Evolutionary conservation across 1,140 invertebrate species (phyloP), one percentile per base, ranked within the genome.

Genomic region (Ceratina japonica): DNA sequence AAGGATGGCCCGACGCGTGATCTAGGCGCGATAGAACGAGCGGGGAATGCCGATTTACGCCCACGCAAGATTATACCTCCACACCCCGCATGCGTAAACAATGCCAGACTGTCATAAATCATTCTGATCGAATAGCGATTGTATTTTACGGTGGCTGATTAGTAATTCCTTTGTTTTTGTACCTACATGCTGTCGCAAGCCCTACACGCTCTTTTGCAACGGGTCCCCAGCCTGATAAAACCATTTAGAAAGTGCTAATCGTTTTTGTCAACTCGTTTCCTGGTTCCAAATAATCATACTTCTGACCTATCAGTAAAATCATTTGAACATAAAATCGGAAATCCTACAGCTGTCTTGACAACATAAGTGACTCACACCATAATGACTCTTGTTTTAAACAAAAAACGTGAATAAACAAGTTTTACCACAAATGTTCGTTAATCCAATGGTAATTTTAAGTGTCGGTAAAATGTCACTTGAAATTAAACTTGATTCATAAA

Each of bases 61-160:
- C 73, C 54, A 81, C 51, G 54, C 54, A 56, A 52, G 69, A 44
- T 44, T 68, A 59, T 37, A 1, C 20, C 54, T 63, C 69, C 68
- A 73, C 61, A 81, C 71, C 73, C 63, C 16, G 52, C 18, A 65
- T 76, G 66, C 63, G 76, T 74, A 74, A 82, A 70, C 59, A 85
- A 85, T 76, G 51, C 52, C 18, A 24, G 56, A 65, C 62, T 68
- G 75, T 70, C 70, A 54, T 65, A 80, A 82, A 82, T 72, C 72
- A 73, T 63, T 2, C 16, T 12, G 75, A 61, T 61, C 16, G 37
- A 37, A 27, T 16, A 18, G 62, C 52, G n/a, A 73, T 71, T 66
- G 24, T 61, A 58, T 37, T 61, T 58, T 79, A 58, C 56, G 58
- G 24, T 56, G 18, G 44, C 49, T 69, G 27, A 3, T 82, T 69